phyloP scores from a whole-genome alignment of 2,888 invertebrate species.

The Lapara coniferarum region DNA sequence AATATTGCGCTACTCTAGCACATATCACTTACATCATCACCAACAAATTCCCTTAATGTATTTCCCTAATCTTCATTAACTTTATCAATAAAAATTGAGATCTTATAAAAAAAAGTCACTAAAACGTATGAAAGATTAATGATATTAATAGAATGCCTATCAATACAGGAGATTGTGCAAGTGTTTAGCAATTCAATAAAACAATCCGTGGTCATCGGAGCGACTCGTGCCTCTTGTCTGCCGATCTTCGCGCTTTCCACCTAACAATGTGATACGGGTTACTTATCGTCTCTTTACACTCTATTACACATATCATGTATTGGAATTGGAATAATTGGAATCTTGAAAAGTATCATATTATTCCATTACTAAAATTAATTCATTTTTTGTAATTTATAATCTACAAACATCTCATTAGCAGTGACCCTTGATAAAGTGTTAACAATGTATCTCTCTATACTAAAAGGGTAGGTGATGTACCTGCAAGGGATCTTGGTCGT shows the following conservation, averaged over 20 bases:
- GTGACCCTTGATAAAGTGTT: too few species aligned
- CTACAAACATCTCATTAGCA: too few species aligned
- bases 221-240: constrained; percentile 30
- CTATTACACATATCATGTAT: constrained; percentile 6
- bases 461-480: neutral
- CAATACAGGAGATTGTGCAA: neutral
- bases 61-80: too few species aligned
- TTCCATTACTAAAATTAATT: neutral
- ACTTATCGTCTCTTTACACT: constrained; percentile 29
- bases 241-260: constrained; percentile 40
- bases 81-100: too few species aligned
- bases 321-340: neutral
- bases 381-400: too few species aligned
- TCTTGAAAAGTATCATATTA: neutral
- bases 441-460: too few species aligned
- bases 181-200: constrained; percentile 19
- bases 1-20: too few species aligned
- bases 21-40: too few species aligned
- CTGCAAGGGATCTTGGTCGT: neutral
- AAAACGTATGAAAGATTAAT: neutral
- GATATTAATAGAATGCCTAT: neutral
- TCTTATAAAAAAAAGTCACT: too few species aligned
- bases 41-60: too few species aligned
- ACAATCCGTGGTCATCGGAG: constrained; percentile 39
- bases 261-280: constrained; percentile 31